Base-by-base conservation (phyloP, 2,797 vertebrate species). In the Mormyrops attenuatus region DNA sequence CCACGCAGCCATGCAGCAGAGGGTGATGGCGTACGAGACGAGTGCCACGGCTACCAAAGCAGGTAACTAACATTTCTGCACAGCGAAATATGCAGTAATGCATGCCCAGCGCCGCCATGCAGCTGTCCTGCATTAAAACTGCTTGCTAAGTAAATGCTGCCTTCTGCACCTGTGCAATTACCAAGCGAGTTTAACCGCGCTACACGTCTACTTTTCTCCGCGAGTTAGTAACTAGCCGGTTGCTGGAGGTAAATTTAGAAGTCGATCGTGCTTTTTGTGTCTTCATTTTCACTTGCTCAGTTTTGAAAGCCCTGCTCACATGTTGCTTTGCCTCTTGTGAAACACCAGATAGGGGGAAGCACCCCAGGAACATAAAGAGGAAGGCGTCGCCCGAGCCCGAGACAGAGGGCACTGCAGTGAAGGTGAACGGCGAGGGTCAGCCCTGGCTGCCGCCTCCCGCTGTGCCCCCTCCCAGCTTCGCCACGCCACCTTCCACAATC, bases 381-480 rank as follows among this genome's bases (percentile, higher is more conserved):
- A 99, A 98, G 92, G 94, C 97, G 41, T 99, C 98, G 38, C 97
- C 98, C 0, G 98, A 99, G 93, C 97, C 97, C 0, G 98, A 98
- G 86, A 94, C 95, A 0, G 97, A 98, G 91, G 95, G 95, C 2
- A 92, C 95, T 11, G 94, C 93, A 84, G 93, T 95, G 89, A 98
- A 98, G 94, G 94, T 98, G 92, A 99, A 98, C 1, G 95, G 96
- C 0, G 98, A 98, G 92, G 95, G 95, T 88, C 96, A 97, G 92
- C 95, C 96, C 0, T 99, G 98, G 98, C 94, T 97, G 90, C 95
- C 97, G 30, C 94, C 96, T 0, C 93, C 97, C 1, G 95, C 94
- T 0, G 93, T 95, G 85, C 92, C 95, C 57, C 92, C 96, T 49
- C 93, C 96, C 5, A 95, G 96, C 26, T 98, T 97, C 93, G 90